A percentile compares a stretch with the other conserved stretches of the same genome.
Evolutionary conservation across 2,113 vertebrate species (phyloP).

Genomic region (Symphodus melops): DNA sequence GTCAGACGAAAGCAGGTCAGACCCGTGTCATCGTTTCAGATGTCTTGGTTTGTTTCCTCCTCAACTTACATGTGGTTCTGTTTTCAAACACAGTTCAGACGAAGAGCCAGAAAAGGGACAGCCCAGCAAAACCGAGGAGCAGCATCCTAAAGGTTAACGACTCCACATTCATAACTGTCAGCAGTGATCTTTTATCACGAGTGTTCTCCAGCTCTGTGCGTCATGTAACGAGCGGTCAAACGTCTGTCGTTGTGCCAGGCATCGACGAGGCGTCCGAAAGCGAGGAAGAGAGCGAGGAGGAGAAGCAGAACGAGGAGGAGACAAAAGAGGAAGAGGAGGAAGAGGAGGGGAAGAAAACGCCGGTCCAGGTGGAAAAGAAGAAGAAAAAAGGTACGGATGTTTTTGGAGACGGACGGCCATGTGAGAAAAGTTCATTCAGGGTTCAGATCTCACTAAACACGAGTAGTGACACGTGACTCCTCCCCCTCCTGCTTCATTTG

Average conservation of each 20-base stretch:
- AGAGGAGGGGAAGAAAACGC: slow-evolving; percentile 90
- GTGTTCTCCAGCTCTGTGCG: too few relatives aligned
- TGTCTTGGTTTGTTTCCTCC: neutral
- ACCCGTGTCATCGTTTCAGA: neutral
- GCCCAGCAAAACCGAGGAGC: slow-evolving; percentile 84
- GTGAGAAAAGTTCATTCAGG: neutral
- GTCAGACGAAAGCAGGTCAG: slow-evolving; percentile 92
- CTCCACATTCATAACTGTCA: neutral
- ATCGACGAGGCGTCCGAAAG: slow-evolving; percentile 91
- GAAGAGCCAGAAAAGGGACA: slow-evolving; percentile 86
- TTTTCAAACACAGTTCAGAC: slow-evolving; percentile 81
- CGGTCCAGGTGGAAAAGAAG: slow-evolving; percentile 89
- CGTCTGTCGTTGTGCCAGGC: slow-evolving; percentile 68
- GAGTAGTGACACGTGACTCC: too few relatives aligned
- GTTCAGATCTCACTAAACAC: neutral
- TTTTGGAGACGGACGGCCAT: neutral
- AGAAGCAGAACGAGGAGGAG: slow-evolving; percentile 89
- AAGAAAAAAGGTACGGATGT: slow-evolving; percentile 86
- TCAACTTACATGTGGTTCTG: neutral
- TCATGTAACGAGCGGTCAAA: neutral
- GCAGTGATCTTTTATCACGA: too few relatives aligned
- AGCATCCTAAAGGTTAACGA: slow-evolving; percentile 86
- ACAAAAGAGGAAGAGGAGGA: slow-evolving; percentile 92
- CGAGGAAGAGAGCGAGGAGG: slow-evolving; percentile 93
- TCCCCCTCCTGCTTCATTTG: neutral